Percentiles rank a stretch among this genome's conserved stretches.
Conservation (phyloP, 2,113 vertebrate genomes). For the Phalacrocorax brasilianus region DNA sequence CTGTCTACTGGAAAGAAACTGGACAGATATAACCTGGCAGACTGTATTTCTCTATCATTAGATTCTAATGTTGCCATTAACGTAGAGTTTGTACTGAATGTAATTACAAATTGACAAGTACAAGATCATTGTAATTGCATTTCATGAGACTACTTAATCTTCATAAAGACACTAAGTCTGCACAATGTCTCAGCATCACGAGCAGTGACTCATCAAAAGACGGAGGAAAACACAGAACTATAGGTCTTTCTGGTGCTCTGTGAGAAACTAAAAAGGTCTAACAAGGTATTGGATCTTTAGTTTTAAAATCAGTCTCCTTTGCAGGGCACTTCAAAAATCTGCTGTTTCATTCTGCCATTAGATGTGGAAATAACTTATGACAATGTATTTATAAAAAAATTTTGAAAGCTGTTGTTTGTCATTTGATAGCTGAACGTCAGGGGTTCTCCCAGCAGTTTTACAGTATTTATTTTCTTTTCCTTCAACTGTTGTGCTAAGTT, state of each 20-base stretch:
- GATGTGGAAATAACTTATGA: neutral
- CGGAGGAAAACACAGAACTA: neutral
- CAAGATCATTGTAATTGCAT: slow-evolving; percentile 23
- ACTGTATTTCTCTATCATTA: neutral
- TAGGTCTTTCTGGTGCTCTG: neutral
- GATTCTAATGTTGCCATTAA: neutral
- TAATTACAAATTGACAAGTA: slow-evolving; percentile 5
- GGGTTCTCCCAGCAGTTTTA: neutral
- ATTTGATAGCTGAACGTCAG: neutral
- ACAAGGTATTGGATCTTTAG: neutral
- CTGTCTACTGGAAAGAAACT: neutral
- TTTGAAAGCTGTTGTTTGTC: neutral
- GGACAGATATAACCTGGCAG: neutral
- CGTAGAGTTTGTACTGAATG: neutral
- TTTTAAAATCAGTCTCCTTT: neutral
- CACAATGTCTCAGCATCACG: neutral
- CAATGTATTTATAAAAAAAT: neutral
- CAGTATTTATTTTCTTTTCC: neutral
- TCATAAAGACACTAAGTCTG: neutral
- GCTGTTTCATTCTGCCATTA: neutral
- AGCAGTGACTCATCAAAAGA: slow-evolving; percentile 38
- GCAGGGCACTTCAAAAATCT: neutral
- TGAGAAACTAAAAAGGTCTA: neutral
- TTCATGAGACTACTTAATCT: slow-evolving; percentile 28
- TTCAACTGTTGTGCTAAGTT: neutral